Evolutionary conservation across 2,113 vertebrate genomes (phyloP).

Genomic region (Otis tarda): DNA sequence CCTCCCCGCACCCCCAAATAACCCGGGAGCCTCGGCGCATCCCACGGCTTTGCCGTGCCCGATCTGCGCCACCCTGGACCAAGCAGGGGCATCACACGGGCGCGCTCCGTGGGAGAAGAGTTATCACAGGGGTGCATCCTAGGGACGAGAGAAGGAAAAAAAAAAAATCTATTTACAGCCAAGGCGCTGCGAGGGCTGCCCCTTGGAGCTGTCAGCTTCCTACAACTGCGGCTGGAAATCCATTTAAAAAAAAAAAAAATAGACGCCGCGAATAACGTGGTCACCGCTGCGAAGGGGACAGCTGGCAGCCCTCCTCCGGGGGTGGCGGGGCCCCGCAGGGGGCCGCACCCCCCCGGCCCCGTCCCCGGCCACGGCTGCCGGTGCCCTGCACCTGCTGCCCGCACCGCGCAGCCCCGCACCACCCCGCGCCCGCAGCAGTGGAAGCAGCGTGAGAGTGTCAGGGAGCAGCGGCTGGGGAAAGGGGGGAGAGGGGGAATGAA

Average conservation of each 20-base stretch:
- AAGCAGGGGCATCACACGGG: neutral
- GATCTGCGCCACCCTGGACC: neutral
- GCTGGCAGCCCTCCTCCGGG: neutral
- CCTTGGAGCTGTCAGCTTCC: neutral
- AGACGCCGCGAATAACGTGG: conserved; percentile 28
- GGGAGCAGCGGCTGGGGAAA: neutral
- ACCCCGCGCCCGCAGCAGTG: too few species aligned
- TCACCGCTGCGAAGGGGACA: neutral
- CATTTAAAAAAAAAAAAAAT: conserved; percentile 26
- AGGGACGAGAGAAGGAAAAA: neutral
- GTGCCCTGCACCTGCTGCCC: conserved; percentile 64
- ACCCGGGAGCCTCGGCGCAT: neutral
- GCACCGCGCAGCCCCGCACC: neutral
- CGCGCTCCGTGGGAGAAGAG: neutral
- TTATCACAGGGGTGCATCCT: neutral
- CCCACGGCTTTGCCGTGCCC: neutral
- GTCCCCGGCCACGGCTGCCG: neutral
- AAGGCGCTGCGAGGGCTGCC: neutral
- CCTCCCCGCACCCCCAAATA: neutral
- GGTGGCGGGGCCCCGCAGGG: neutral
- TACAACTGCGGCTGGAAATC: conserved; percentile 6
- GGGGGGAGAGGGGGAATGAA: neutral
- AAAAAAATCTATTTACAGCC: neutral
- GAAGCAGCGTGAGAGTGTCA: neutral
- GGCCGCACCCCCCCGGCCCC: conserved; percentile 51